Percentiles rank a stretch among this genome's conserved stretches.
phyloP scores from a whole-genome alignment of 1,140 invertebrate species.

The Magallana ariakensis region DNA sequence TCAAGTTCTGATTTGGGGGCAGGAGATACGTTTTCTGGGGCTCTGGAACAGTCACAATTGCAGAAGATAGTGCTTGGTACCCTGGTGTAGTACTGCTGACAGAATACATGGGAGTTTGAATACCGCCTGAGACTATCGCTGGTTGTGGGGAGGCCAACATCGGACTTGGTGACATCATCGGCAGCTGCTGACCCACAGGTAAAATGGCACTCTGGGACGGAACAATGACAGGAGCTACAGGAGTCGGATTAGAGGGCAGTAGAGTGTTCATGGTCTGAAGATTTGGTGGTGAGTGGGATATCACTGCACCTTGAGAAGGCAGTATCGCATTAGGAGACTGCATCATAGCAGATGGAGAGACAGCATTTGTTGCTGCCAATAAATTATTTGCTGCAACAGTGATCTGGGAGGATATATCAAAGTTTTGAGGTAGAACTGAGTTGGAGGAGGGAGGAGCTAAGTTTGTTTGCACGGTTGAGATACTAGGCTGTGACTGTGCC shows the following conservation, averaged over 20 bases:
- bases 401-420: neutral
- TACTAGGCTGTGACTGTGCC: neutral
- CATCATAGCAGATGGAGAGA: neutral
- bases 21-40: neutral
- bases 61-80: conserved; percentile 15
- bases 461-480: neutral
- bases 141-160: neutral
- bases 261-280: neutral
- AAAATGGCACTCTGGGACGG: conserved; percentile 12
- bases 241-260: neutral
- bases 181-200: neutral
- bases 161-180: neutral
- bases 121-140: neutral
- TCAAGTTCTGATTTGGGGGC: conserved; percentile 9
- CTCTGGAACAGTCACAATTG: conserved; percentile 23
- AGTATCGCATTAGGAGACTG: neutral
- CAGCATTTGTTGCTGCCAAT: conserved; percentile 2
- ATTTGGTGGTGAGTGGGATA: neutral
- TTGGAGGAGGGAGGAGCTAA: neutral
- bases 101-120: conserved; percentile 4
- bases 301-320: neutral
- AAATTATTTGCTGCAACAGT: neutral
- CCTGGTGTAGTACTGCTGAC: conserved; percentile 3
- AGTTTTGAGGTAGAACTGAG: neutral
- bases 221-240: neutral